Percentiles rank a stretch among this genome's conserved stretches.
Evolutionary conservation across 2,113 vertebrate species (phyloP).

Genomic region (Pardalotus punctatus): DNA sequence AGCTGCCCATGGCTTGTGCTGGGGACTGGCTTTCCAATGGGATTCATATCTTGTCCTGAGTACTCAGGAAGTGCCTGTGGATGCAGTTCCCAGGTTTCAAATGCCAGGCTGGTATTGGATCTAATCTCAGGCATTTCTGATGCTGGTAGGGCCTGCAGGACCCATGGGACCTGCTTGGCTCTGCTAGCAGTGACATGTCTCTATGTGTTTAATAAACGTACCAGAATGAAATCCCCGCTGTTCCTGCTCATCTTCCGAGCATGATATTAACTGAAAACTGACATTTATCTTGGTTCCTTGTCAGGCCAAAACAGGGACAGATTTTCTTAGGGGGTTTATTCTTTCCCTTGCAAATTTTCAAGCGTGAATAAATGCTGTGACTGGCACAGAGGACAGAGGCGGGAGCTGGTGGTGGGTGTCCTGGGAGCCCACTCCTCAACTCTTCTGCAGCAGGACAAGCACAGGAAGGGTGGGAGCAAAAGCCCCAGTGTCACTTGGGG

Average conservation of each 20-base stretch:
- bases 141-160: background rate
- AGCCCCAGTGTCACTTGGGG: background rate
- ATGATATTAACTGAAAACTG: slow-evolving; percentile 22
- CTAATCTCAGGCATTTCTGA: background rate
- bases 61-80: background rate
- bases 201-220: slow-evolving; percentile 33
- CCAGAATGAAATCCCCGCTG: background rate
- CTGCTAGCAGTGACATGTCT: background rate
- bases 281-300: slow-evolving; percentile 10
- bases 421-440: background rate
- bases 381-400: background rate
- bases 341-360: background rate
- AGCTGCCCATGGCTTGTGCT: fast-evolving
- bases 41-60: background rate
- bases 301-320: background rate
- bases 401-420: background rate
- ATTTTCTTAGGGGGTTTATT: background rate
- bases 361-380: background rate
- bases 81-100: background rate
- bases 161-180: background rate
- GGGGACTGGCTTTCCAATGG: fast-evolving
- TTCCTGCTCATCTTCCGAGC: background rate
- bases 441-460: background rate
- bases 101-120: background rate
- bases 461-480: fast-evolving